phyloP scores from a whole-genome alignment of 2,888 invertebrate genomes.

The Hemicrepidius hirtus region DNA sequence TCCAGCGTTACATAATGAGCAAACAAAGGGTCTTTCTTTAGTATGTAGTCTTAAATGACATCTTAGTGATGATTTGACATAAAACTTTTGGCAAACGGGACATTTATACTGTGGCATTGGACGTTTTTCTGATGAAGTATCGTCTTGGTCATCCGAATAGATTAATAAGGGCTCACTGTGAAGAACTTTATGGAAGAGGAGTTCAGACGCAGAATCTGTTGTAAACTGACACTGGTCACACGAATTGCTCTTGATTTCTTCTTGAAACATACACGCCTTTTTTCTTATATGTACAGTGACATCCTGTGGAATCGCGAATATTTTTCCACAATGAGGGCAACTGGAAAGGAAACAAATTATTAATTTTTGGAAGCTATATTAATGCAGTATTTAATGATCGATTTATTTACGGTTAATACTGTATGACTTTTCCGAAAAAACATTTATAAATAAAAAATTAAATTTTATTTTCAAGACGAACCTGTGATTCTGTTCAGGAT shows the following conservation, averaged over 20 bases:
- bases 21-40: conserved; percentile 82
- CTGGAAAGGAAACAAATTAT: conserved; percentile 69
- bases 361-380: not conserved
- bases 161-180: conserved; percentile 74
- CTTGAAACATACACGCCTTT: conserved; percentile 75
- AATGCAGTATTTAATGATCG: no score
- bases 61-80: conserved; percentile 79
- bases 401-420: no score
- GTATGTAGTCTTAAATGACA: conserved; percentile 84
- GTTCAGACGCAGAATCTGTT: conserved; percentile 81
- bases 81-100: conserved; percentile 80
- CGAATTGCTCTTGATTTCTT: conserved; percentile 61
- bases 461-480: conserved; percentile 62
- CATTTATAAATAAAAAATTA: not conserved
- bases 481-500: conserved; percentile 80
- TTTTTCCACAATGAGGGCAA: conserved; percentile 83
- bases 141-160: conserved; percentile 64
- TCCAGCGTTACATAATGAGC: conserved; percentile 77
- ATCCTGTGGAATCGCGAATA: conserved; percentile 83
- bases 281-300: conserved; percentile 82
- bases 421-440: no score
- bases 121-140: conserved; percentile 63
- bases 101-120: conserved; percentile 76
- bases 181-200: conserved; percentile 82
- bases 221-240: conserved; percentile 79